A percentile compares a stretch with the other conserved stretches of the same genome.
Evolutionary conservation across 2,888 invertebrate genomes (phyloP).

Genomic region (Cantharis rufa): DNA sequence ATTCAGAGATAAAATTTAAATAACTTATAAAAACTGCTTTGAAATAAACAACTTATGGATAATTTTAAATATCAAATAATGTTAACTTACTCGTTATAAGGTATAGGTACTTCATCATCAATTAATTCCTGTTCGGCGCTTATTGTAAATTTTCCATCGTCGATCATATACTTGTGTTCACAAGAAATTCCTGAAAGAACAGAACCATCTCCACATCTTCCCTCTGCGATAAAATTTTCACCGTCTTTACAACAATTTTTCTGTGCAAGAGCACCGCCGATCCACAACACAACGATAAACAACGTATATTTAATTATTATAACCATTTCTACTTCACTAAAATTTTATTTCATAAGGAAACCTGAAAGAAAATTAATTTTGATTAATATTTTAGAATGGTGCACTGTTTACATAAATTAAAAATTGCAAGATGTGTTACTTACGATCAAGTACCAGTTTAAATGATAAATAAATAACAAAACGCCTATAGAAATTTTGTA

Average conservation of each 20-base stretch:
- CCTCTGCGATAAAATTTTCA: slow-evolving; percentile 16
- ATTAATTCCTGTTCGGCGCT: slow-evolving; percentile 49
- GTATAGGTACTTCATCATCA: slow-evolving; percentile 1
- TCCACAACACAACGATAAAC: not conserved
- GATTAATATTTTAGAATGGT: not conserved
- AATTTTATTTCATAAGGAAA: not conserved
- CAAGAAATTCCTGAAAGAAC: slow-evolving; percentile 25
- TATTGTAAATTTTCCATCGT: slow-evolving; percentile 52
- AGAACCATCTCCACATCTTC: slow-evolving; percentile 25
- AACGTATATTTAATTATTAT: not conserved
- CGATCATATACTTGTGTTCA: slow-evolving; percentile 53
- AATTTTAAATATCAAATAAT: not conserved
- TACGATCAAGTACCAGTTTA: not conserved
- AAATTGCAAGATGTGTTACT: not conserved
- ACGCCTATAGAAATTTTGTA: not conserved
- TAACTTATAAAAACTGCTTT: not conserved
- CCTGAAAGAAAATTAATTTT: not conserved
- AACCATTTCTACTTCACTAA: not conserved
- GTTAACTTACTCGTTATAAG: slow-evolving; percentile 6
- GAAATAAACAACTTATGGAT: not conserved
- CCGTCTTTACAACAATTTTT: slow-evolving; percentile 16
- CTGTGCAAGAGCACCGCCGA: not conserved
- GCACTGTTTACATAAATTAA: not conserved
- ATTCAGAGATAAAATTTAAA: not conserved
- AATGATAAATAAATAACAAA: not conserved